Base-by-base conservation (phyloP, 2,888 invertebrate species). In the Noctuana brunneofusca region DNA sequence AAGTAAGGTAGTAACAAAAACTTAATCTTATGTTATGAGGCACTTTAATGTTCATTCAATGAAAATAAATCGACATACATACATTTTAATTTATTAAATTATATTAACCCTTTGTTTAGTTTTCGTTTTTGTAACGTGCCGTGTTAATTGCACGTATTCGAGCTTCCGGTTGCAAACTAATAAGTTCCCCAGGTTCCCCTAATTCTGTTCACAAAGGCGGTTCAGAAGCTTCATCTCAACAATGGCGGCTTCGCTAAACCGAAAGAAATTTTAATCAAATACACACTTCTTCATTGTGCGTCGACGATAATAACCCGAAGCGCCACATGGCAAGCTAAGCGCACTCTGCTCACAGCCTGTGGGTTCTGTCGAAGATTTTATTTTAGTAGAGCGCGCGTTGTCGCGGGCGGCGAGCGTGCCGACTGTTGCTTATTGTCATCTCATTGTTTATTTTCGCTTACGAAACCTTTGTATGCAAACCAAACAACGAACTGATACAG, bases 231-330 rank as follows among this genome's bases (percentile, higher is more conserved):
- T 65, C 66, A 68, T 67, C 68, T 71, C 78, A 84, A 86, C 79
- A 83, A 86, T 83, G 83, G 72, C 72, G 64, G 66, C 65, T 43
- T 69, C 69, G 75, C 76, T 76, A 79, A 80, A 74, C 74, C 70
- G 71, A 81, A 82, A 81, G 80, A 84, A 84, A 78, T 78, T 80
- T 78, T 76, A 81, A 83, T 82, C 80, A 81, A 81, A 83, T 78
- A 81, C 80, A 76, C 78, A 81, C 79, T 84, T 79, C 76, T 80
- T 62, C 69, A 71, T 83, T 83, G 82, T 84, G 76, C 75, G 78
- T 81, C 80, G 82, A 84, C 81, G 83, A 86, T 80, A 85, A 86
- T 84, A 86, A 82, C 80, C 80, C 80, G 83, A 84, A 81, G 81
- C 81, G 76, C 71, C 77, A 78, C 76, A 76, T 74, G 74, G 69